Percentiles rank a stretch among this genome's conserved stretches.
These are phyloP conservation scores for Drosophila arawakana DNA, from an alignment of 1,140 invertebrate species.

Conservation along the genomic window DNA sequence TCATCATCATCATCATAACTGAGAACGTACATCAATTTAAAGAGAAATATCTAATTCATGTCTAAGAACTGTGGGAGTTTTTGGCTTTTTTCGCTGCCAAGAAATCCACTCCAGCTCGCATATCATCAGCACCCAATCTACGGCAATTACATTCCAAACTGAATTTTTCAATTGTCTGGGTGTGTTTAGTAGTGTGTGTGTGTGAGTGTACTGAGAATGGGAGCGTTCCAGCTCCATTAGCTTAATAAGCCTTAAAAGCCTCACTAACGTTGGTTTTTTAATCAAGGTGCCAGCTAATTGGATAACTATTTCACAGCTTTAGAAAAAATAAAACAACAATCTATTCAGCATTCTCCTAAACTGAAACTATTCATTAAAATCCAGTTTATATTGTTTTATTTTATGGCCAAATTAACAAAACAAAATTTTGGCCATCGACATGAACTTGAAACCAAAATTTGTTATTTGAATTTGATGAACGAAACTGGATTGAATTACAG, in stretches of 20 bases:
- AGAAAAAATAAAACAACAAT: conserved; percentile 30
- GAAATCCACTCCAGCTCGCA: conserved; percentile 2
- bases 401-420: conserved; percentile 38
- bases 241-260: conserved; percentile 31
- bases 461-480: conserved; percentile 11
- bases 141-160: conserved; percentile 53
- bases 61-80: conserved; percentile 76
- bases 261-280: conserved; percentile 11
- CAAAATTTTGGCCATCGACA: conserved; percentile 48
- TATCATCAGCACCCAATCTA: conserved; percentile 40
- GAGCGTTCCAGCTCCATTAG: conserved; percentile 24
- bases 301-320: conserved; percentile 20
- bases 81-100: too few species aligned
- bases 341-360: conserved; percentile 13
- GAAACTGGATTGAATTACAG: conserved; percentile 57
- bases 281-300: conserved; percentile 11
- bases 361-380: conserved; percentile 34
- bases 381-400: conserved; percentile 26
- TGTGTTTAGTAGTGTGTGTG: conserved; percentile 31
- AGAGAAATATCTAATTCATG: conserved; percentile 73
- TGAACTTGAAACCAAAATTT: conserved; percentile 39
- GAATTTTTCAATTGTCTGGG: conserved; percentile 17
- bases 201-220: conserved; percentile 43
- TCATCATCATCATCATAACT: conserved; percentile 33
- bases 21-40: conserved; percentile 60